phyloP scores from a whole-genome alignment of 35 echinoderm and acorn worm genomes.

The Antedon bifida region DNA sequence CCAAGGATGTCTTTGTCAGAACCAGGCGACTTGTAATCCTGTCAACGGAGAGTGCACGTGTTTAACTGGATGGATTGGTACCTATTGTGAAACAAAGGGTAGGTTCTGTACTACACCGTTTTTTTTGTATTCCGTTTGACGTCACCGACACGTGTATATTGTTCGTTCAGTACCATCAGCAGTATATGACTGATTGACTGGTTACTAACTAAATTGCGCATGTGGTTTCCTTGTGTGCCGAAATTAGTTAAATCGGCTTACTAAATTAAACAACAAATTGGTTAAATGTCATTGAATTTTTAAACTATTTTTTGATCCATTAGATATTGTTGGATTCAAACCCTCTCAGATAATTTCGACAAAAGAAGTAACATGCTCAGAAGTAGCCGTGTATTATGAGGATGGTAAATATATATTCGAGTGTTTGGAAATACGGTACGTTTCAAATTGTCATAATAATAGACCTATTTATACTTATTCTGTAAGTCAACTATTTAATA shows the following conservation, averaged over 20 bases:
- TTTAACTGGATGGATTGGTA: constrained; percentile 59
- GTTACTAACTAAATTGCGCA: no score
- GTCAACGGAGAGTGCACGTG: constrained; percentile 39
- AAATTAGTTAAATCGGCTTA: no score
- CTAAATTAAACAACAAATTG: no score
- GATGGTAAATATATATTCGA: background rate
- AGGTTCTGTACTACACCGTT: background rate
- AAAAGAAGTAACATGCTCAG: background rate
- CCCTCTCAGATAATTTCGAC: background rate
- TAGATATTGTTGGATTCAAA: background rate
- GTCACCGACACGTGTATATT: no score
- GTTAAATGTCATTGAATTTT: no score
- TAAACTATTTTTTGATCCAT: no score
- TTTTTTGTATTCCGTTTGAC: no score
- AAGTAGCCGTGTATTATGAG: background rate
- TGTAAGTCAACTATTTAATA: background rate
- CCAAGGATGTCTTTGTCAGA: constrained; percentile 41
- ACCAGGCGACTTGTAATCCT: constrained; percentile 28
- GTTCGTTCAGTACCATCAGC: no score
- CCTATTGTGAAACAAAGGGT: constrained; percentile 24
- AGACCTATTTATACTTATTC: no score
- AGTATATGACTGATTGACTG: no score
- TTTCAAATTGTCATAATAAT: no score
- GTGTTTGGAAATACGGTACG: background rate
- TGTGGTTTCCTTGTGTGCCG: no score